A percentile compares a stretch with the other conserved stretches of the same genome.
Conservation (phyloP, 2,113 vertebrate species). For the Anolis sagrei region DNA sequence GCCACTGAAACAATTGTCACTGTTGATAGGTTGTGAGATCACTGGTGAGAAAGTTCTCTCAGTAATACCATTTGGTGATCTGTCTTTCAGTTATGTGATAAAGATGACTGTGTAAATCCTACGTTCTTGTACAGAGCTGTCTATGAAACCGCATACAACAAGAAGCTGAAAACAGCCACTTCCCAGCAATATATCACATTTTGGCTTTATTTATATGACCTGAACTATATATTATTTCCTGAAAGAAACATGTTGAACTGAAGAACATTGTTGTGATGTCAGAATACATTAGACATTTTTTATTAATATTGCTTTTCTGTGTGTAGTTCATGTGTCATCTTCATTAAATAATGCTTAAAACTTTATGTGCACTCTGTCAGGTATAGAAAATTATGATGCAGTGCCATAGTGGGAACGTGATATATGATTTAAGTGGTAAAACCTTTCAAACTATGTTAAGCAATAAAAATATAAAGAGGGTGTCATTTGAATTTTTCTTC, state of each 20-base stretch:
- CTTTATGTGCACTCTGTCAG: conserved; percentile 23
- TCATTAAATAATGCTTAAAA: conserved; percentile 37
- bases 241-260: conserved; percentile 25
- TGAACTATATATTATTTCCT: conserved; percentile 31
- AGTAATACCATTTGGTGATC: background rate
- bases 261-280: conserved; percentile 24
- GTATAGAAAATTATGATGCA: conserved; percentile 20
- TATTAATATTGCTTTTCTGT: conserved; percentile 27
- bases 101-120: conserved; percentile 17
- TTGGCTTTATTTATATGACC: conserved; percentile 33
- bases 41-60: no score
- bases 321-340: conserved; percentile 22
- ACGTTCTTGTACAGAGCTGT: background rate
- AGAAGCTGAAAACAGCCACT: background rate
- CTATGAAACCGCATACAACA: background rate
- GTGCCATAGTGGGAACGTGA: background rate
- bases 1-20: no score
- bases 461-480: background rate
- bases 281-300: conserved; percentile 21
- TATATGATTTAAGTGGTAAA: conserved; percentile 18
- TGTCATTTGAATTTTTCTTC: background rate
- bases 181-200: conserved; percentile 18
- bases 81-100: conserved; percentile 10
- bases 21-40: no score
- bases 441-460: background rate